Evolutionary conservation across 92 coral and sea anemone genomes (phyloP).

Genomic region (Paragorgia papillata): DNA sequence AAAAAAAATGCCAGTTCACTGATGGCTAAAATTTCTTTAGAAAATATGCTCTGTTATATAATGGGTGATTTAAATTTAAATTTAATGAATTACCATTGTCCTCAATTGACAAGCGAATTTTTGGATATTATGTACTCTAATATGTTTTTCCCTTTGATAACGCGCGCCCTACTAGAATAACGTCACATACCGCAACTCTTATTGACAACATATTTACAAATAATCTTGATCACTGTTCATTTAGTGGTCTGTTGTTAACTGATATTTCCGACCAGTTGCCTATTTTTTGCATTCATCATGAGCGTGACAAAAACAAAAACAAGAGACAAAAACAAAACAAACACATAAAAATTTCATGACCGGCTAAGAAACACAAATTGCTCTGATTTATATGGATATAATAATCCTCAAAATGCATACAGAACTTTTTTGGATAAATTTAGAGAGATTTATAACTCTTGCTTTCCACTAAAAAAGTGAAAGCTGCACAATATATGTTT

Average conservation of each 20-base stretch:
- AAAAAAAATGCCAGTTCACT: conserved; percentile 5
- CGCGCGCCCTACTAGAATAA: conserved; percentile 40
- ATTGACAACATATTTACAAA: conserved; percentile 42
- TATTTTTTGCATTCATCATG: conserved; percentile 12
- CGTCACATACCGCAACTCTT: conserved; percentile 40
- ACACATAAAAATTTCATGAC: conserved; percentile 9
- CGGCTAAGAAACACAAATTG: conserved; percentile 2
- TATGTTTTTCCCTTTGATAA: conserved; percentile 35
- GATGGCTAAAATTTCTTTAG: conserved; percentile 22
- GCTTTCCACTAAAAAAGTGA: conserved; percentile 53
- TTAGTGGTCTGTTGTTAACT: conserved; percentile 24
- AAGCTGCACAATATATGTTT: neutral
- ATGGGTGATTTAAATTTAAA: conserved; percentile 46
- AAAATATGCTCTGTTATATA: conserved; percentile 21
- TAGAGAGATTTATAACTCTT: conserved; percentile 43
- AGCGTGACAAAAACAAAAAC: neutral
- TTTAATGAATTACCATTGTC: conserved; percentile 29
- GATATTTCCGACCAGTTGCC: conserved; percentile 36
- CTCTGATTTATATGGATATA: conserved; percentile 34
- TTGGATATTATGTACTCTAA: conserved; percentile 28
- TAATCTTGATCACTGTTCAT: neutral
- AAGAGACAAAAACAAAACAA: conserved; percentile 10
- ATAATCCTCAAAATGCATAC: conserved; percentile 50
- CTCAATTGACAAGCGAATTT: conserved; percentile 47
- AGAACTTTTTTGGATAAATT: conserved; percentile 33